Evolutionary conservation across 2,888 invertebrate species (phyloP), one percentile per base, ranked within the genome.

Genomic region (Drosophila nr. perissopoda): DNA sequence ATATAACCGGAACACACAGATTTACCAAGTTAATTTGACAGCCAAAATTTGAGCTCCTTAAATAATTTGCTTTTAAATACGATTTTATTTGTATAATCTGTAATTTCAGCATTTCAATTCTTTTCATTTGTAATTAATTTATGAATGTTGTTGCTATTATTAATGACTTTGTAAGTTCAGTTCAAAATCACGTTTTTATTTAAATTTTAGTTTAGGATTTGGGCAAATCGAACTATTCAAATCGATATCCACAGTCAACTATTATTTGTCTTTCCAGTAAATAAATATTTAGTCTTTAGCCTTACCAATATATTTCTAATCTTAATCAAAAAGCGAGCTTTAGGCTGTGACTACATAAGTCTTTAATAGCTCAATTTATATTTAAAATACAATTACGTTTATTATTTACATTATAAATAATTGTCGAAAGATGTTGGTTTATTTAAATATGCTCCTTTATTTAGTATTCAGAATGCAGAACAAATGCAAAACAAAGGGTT

Each of bases 51-150:
- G 16, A 16, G 45, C 16, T 45, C 8, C 25, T 45, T 4, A 25
- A 25, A 25, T 21, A 21, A 13, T 4, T 21, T 13, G 7, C 7
- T 21, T 13, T 45, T n/a, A 40, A 13, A 4, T 21, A 16, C 13
- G 13, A 45, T 7, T 21, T 16, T 4, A 4, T 16, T 16, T 21
- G 1, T 4, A 4, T 7, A 13, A 7, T 21, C 13, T 42, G 6
- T 42, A 42, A 13, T n/a, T n/a, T 2, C 0, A 0, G 13, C 1
- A 13, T 2, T 13, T 21, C 0, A 21, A 6, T 8, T 45, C 2
- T 13, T 2, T 45, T 45, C 7, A 21, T 13, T 13, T 42, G 11
- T 11, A 13, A 21, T 45, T 21, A 21, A 21, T 2, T 13, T 7
- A 2, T 4, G 21, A 45, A 45, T 4, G 1, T 7, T 13, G 13